A percentile compares a stretch with the other conserved stretches of the same genome.
Conservation (phyloP, 2,797 vertebrate genomes). For the Leptoclinus maculatus region DNA sequence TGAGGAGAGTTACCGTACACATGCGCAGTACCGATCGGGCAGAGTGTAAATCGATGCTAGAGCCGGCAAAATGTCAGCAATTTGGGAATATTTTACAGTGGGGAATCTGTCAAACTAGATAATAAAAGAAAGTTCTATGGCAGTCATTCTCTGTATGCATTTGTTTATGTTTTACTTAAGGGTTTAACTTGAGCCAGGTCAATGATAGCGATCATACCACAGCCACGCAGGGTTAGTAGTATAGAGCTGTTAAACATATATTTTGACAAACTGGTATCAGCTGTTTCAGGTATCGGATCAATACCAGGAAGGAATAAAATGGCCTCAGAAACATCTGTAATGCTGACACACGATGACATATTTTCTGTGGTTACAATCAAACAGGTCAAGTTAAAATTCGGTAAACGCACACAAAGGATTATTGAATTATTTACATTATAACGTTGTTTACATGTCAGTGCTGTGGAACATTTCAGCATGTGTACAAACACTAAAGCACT, state of each 20-base stretch:
- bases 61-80: background rate
- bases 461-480: background rate
- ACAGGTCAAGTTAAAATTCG: too few species aligned
- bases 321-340: background rate
- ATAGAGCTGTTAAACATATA: background rate
- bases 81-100: background rate
- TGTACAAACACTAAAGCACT: background rate
- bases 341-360: background rate
- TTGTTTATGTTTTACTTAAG: background rate
- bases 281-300: background rate
- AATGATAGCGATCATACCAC: background rate
- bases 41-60: too few species aligned
- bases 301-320: too few species aligned
- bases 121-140: background rate
- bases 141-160: background rate
- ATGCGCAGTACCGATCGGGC: too few species aligned
- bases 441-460: constrained; percentile 37
- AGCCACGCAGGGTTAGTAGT: background rate
- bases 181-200: background rate
- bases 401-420: constrained; percentile 39
- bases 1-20: too few species aligned
- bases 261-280: background rate
- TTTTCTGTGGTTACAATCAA: background rate
- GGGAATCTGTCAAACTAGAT: background rate
- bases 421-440: constrained; percentile 64